These are phyloP conservation scores for Sialia sialis DNA, from an alignment of 2,113 vertebrate species.

Conservation along the genomic window DNA sequence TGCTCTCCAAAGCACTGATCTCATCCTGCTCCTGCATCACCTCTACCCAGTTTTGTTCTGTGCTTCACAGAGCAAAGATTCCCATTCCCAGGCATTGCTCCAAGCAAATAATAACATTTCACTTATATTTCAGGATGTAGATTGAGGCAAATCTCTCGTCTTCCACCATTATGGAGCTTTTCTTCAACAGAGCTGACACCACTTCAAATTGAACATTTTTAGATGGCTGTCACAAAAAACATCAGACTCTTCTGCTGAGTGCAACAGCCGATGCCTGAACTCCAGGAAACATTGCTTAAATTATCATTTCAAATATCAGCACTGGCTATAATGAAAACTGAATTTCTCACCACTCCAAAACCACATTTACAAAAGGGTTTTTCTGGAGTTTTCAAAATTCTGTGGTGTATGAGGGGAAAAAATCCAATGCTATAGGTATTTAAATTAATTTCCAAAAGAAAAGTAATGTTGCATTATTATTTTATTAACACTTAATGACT, in stretches of 20 bases:
- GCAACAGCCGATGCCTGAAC: background rate
- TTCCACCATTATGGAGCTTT: background rate
- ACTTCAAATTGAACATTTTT: background rate
- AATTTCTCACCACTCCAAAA: background rate
- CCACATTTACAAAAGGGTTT: background rate
- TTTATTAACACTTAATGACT: background rate
- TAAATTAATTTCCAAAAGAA: background rate
- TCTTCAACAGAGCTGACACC: background rate
- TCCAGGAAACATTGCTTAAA: background rate
- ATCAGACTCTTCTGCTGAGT: background rate
- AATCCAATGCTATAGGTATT: background rate
- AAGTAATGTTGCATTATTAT: background rate
- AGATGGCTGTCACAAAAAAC: background rate
- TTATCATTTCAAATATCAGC: background rate
- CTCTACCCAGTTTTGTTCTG: background rate
- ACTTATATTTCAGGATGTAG: background rate
- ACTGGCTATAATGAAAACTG: background rate
- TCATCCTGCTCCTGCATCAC: background rate
- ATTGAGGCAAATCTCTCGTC: background rate
- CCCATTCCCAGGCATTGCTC: background rate
- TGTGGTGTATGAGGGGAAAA: background rate
- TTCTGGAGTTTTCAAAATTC: background rate
- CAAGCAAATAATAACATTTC: background rate
- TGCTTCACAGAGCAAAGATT: background rate
- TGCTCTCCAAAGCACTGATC: background rate